A percentile compares a stretch with the other conserved stretches of the same genome.
These are phyloP conservation scores for Hemaris fuciformis DNA, from an alignment of 2,888 invertebrate species.

Conservation along the genomic window DNA sequence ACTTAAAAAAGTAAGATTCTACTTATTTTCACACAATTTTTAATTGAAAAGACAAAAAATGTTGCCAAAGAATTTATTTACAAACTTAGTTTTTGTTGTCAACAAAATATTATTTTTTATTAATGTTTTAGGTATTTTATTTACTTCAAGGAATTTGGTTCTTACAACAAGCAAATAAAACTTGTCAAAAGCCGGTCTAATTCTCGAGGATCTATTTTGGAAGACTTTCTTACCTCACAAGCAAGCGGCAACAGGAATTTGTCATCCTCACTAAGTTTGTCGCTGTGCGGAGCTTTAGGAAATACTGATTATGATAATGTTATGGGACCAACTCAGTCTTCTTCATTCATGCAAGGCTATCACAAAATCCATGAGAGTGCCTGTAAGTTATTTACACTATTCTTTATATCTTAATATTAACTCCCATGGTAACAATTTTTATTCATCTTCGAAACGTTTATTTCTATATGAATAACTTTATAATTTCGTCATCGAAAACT, in stretches of 20 bases:
- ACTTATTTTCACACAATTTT: neutral
- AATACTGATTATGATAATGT: constrained; percentile 55
- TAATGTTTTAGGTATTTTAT: constrained; percentile 74
- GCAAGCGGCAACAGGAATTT: constrained; percentile 39
- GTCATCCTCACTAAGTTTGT: constrained; percentile 50
- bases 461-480: too few relatives aligned
- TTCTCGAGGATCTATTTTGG: constrained; percentile 71
- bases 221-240: constrained; percentile 59
- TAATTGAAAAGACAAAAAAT: neutral
- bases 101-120: neutral
- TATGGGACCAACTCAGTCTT: constrained; percentile 41
- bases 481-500: too few relatives aligned
- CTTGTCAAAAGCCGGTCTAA: constrained; percentile 71
- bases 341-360: constrained; percentile 46
- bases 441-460: too few relatives aligned
- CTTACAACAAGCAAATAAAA: constrained; percentile 72
- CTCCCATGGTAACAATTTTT: too few relatives aligned
- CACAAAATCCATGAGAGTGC: constrained; percentile 64
- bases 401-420: neutral
- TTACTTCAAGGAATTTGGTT: constrained; percentile 80
- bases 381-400: constrained; percentile 49
- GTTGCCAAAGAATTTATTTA: neutral
- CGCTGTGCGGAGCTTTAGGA: constrained; percentile 48
- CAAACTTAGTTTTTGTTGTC: too few relatives aligned
- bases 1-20: constrained; percentile 70